Conservation (phyloP, 2,797 vertebrate genomes). For the Neosalanx taihuensis region DNA sequence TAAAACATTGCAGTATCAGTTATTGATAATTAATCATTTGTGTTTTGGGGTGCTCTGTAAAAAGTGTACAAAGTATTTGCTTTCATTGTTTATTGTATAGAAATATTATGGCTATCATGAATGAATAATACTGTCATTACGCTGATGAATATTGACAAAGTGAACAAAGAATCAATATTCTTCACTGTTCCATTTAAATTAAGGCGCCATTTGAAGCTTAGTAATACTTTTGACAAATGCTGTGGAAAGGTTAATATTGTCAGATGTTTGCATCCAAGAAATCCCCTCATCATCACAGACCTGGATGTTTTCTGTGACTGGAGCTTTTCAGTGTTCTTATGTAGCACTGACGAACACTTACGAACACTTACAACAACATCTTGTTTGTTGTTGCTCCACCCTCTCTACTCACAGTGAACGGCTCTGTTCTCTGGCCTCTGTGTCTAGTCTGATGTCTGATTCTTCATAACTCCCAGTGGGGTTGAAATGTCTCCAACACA, state of each 20-base stretch:
- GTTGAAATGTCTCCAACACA: background rate
- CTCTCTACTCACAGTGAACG: background rate
- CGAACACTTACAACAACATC: background rate
- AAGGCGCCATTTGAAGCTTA: background rate
- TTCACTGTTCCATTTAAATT: background rate
- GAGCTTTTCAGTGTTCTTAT: background rate
- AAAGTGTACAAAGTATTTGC: constrained; percentile 45
- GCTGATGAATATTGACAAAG: background rate
- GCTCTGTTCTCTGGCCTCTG: background rate
- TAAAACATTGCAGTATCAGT: constrained; percentile 47
- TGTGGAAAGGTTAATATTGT: background rate
- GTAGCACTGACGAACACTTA: constrained; percentile 1
- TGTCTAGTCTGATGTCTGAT: background rate
- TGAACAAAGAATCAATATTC: background rate
- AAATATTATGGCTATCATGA: constrained; percentile 37
- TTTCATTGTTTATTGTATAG: constrained; percentile 30
- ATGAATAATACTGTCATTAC: background rate
- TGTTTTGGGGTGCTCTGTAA: constrained; percentile 44
- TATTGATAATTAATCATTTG: constrained; percentile 14
- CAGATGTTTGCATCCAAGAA: too few relatives aligned
- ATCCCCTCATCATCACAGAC: background rate
- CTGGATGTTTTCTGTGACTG: background rate
- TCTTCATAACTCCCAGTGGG: background rate
- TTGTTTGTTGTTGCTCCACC: background rate
- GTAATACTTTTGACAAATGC: background rate